Base-by-base conservation (phyloP, 2,113 vertebrate genomes). In the Puntigrus tetrazona region DNA sequence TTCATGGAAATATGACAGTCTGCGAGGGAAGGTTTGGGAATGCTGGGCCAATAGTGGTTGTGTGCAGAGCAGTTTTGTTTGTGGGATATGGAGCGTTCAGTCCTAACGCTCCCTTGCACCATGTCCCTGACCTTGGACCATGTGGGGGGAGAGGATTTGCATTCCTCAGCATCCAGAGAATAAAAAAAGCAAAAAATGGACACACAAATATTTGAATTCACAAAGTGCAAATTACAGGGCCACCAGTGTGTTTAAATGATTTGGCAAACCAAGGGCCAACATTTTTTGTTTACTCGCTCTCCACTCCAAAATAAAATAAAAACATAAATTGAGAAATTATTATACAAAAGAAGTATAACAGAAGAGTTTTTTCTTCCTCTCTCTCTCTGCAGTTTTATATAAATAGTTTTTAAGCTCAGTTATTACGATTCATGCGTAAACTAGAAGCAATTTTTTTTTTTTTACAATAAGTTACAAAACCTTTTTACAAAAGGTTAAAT, bases 111-210 rank as follows among this genome's bases (percentile, higher is more conserved):
- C n/a, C 81, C 57, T 73, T 77, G 41, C 70, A 81, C 76, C 65
- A 27, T 43, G 55, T 63, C 86, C 75, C 57, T 88, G 88, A 87
- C 85, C 86, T 87, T 86, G 88, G 73, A 85, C 43, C 10, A 73
- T 3, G 43, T 1, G 41, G 27, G 27, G 69, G 84, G 77, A 85
- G 84, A 61, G 7, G 69, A 85, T 88, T 88, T 88, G 87, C 85
- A 86, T 88, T 88, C 87, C 82, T 73, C 63, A 73, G 34, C 31
- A 72, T 88, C 78, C 41, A 88, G 82, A 81, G 65, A 86, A 78
- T 75, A 86, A 82, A 74, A 78, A 77, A 82, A 52, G 72, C 81
- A 73, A 84, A 86, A 86, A 63, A 83, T 78, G 79, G 69, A 52
- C 67, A 41, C 67, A 70, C 57, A 76, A 59, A 22, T 27, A 80